Evolutionary conservation across 64 coral and sea anemone genomes (phyloP).

Genomic region (Orbicella faveolata): DNA sequence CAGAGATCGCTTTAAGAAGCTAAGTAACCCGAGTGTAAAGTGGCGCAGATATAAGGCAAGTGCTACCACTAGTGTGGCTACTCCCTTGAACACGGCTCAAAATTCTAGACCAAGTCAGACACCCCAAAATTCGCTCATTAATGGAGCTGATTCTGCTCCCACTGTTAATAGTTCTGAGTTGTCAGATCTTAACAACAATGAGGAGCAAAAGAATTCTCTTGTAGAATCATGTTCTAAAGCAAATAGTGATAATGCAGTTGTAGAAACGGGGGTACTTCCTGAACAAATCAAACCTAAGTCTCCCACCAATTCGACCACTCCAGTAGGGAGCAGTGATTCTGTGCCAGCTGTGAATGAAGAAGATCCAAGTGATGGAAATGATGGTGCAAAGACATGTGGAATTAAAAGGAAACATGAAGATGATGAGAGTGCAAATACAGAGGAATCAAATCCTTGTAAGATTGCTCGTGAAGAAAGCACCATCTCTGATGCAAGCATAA

Average conservation of each 20-base stretch:
- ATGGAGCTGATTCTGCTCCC: not conserved
- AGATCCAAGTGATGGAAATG: not conserved
- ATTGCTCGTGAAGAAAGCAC: not conserved
- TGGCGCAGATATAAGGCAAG: conserved; percentile 21
- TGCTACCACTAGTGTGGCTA: not conserved
- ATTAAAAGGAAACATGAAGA: conserved; percentile 1
- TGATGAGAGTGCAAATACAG: not conserved
- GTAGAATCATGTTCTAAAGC: not conserved
- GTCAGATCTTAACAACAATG: conserved; percentile 18
- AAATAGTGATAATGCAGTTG: not conserved
- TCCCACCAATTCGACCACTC: not conserved
- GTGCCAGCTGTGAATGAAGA: not conserved
- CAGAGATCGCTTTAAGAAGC: conserved; percentile 47
- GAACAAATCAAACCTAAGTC: not conserved
- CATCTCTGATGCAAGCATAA: not conserved
- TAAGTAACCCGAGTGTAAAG: conserved; percentile 16
- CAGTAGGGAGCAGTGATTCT: not conserved
- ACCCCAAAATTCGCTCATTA: not conserved
- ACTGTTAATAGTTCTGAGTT: not conserved
- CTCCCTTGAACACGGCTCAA: not conserved
- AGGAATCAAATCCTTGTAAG: conserved; percentile 11
- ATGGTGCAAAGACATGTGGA: not conserved
- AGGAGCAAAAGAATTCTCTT: not conserved
- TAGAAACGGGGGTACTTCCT: not conserved
- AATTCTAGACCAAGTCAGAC: not conserved